A percentile compares a stretch with the other conserved stretches of the same genome.
phyloP scores from a whole-genome alignment of 2,888 invertebrate genomes.

The Anticlea derivata region DNA sequence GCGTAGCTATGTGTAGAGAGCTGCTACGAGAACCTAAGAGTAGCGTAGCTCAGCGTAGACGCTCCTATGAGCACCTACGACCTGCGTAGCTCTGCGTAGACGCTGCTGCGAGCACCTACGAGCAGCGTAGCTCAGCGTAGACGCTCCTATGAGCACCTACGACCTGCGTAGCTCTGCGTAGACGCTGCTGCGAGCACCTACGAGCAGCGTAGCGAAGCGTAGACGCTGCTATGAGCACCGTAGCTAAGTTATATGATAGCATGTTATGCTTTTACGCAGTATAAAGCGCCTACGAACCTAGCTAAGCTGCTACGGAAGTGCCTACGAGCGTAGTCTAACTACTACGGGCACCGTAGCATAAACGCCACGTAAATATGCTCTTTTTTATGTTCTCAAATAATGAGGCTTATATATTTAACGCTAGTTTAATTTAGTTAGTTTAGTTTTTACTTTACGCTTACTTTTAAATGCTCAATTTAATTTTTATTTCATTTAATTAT shows the following conservation, averaged over 20 bases:
- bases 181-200: not conserved
- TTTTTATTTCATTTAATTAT: conserved; percentile 26
- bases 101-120: not conserved
- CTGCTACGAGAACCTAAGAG: not conserved
- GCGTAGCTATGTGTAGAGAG: too few species aligned
- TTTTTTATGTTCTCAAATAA: not conserved
- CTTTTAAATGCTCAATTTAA: conserved; percentile 39
- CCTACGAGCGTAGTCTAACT: not conserved
- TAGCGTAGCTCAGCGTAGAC: not conserved
- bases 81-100: not conserved
- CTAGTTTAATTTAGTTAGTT: conserved; percentile 23
- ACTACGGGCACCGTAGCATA: conserved; percentile 2
- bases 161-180: not conserved
- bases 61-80: not conserved
- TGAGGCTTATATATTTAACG: conserved; percentile 1
- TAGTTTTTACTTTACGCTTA: conserved; percentile 21
- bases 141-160: not conserved
- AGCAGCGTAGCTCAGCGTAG: not conserved
- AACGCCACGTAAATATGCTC: not conserved
- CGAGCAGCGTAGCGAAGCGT: not conserved
- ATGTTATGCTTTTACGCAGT: too few species aligned
- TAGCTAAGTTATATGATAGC: too few species aligned
- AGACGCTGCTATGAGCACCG: not conserved
- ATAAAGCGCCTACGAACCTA: too few species aligned
- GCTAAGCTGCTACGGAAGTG: too few species aligned